Evolutionary conservation across 2,797 vertebrate species (phyloP), one percentile per base, ranked within the genome.

Genomic region (Phyllotis vaccarum): DNA sequence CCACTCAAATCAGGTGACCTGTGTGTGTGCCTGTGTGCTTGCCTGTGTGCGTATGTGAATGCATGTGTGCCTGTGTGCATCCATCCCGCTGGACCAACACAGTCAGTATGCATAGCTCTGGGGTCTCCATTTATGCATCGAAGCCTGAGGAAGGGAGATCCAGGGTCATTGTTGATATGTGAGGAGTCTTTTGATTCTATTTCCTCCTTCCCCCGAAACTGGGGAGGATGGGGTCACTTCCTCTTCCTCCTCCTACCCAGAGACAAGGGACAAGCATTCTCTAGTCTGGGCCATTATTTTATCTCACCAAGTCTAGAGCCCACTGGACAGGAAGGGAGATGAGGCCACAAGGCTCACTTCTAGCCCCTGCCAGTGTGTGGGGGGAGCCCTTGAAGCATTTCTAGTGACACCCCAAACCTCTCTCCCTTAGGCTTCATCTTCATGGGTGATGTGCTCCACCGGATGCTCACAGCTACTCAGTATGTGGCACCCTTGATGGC

Each of bases 401-500:
- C 86, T 24, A 64, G 60, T 60, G 21, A 62, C 8, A 22, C 24
- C 29, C 13, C 68, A 31, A 8, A 3, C 62, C 6, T 70, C 40
- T 87, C 58, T 24, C 24, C 88, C 13, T 6, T 96, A 99, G 99
- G 99, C n/a, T 99, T 99, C 87, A 99, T 99, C 98, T 99, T 99
- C 98, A 99, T 98, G 96, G 99, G 99, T 0, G 99, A 99, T 0
- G 98, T 99, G 24, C 99, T 99, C 86, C 99, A 99, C 95, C 99
- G 99, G 43, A 99, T 99, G 99, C 98, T 99, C 87, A 99, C 99
- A 0, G 99, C 99, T 43, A 99, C 99, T 0, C 99, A 99, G 97
- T 99, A 99, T 70, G 97, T 99, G 0, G 99, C 99, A 0, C 99
- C 99, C 0, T 99, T 99, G 80, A 99, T 99, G 99, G 99, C 99